Conservation (phyloP, 2,797 vertebrate genomes). For the Iguana delicatissima region DNA sequence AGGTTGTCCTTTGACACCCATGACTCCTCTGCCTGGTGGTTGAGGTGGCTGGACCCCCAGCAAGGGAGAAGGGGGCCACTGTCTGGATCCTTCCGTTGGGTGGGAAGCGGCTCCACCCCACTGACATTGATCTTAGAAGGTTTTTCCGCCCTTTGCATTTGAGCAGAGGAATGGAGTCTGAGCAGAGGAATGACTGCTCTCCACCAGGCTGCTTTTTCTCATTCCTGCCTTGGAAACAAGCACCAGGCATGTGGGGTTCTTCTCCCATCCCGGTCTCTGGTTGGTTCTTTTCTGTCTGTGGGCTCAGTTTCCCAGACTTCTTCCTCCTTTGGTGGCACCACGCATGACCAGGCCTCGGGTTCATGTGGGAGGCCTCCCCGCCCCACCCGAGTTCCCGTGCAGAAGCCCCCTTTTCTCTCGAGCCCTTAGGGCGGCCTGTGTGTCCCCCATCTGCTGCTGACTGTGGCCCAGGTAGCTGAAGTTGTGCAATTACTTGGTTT, state of each 20-base stretch:
- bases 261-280: too few species aligned
- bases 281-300: neutral
- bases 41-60: neutral
- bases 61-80: neutral
- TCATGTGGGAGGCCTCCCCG: too few species aligned
- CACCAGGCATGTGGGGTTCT: too few species aligned
- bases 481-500: neutral
- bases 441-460: too few species aligned
- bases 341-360: too few species aligned
- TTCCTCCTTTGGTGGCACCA: too few species aligned
- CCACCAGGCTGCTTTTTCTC: neutral
- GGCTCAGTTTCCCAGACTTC: neutral
- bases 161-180: neutral
- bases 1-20: too few species aligned
- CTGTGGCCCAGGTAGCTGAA: too few species aligned
- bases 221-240: neutral
- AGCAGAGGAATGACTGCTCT: neutral
- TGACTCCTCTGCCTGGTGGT: neutral
- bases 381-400: too few species aligned
- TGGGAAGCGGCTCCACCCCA: too few species aligned
- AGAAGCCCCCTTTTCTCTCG: neutral
- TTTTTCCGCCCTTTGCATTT: neutral
- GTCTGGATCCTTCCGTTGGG: neutral
- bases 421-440: too few species aligned
- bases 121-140: too few species aligned